phyloP scores from a whole-genome alignment of 2,888 invertebrate species.

The Auanema freiburgensis region DNA sequence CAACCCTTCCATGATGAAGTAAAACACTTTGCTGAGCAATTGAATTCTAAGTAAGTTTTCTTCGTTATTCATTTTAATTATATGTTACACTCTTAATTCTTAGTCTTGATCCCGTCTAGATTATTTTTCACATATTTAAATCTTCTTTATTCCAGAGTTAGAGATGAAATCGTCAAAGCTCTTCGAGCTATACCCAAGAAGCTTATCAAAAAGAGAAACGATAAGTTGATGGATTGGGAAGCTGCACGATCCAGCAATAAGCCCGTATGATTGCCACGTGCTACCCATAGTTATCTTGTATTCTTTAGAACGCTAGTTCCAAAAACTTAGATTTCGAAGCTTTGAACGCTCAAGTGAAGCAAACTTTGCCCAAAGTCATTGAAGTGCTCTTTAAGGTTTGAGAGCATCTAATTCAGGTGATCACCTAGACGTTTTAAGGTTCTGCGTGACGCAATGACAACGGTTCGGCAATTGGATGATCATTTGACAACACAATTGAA shows the following conservation, averaged over 20 bases:
- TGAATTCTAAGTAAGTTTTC: constrained; percentile 11
- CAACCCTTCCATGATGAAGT: constrained; percentile 33
- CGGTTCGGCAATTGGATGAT: constrained; percentile 25
- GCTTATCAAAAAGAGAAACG: constrained; percentile 57
- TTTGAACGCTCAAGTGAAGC: constrained; percentile 55
- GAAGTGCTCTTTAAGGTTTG: constrained; percentile 23
- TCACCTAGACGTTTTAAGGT: constrained; percentile 27
- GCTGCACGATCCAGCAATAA: constrained; percentile 40
- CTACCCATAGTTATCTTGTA: too few species aligned
- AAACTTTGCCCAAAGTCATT: constrained; percentile 49
- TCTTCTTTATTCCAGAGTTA: too few species aligned
- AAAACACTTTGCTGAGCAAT: constrained; percentile 23
- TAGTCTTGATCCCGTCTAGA: too few species aligned
- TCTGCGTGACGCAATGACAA: constrained; percentile 34
- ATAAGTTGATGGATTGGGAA: constrained; percentile 60
- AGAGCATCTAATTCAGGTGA: too few species aligned
- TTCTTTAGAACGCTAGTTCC: constrained; percentile 10
- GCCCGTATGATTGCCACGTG: neutral
- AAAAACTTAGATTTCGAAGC: constrained; percentile 52
- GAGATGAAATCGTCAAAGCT: constrained; percentile 44
- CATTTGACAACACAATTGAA: constrained; percentile 27
- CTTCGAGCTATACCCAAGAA: constrained; percentile 45
- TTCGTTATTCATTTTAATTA: constrained; percentile 2
- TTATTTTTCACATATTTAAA: too few species aligned
- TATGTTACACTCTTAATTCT: too few species aligned